phyloP scores from a whole-genome alignment of 2,113 vertebrate genomes.

The Zootoca vivipara region DNA sequence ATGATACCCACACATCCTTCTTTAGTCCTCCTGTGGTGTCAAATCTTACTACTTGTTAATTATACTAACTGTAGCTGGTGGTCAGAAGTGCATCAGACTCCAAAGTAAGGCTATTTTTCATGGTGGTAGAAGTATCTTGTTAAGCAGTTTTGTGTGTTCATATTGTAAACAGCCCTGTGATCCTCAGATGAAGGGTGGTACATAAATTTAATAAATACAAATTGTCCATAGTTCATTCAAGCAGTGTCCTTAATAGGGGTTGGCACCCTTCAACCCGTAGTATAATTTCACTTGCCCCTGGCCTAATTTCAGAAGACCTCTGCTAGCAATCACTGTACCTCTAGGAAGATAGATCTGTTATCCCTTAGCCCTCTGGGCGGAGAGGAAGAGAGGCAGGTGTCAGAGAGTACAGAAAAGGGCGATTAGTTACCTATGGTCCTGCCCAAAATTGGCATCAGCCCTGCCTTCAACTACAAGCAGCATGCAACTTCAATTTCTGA shows the following conservation, averaged over 20 bases:
- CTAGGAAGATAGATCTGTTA: neutral
- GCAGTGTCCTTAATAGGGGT: too few relatives aligned
- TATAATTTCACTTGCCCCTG: neutral
- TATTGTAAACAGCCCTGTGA: too few relatives aligned
- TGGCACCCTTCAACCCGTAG: too few relatives aligned
- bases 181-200: too few relatives aligned
- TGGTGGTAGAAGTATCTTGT: neutral
- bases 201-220: too few relatives aligned
- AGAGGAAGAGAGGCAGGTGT: neutral
- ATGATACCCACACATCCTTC: conserved; percentile 95
- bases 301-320: neutral
- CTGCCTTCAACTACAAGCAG: too few relatives aligned
- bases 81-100: conserved; percentile 96
- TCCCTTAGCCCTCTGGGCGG: neutral
- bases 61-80: conserved; percentile 98
- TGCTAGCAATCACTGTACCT: neutral
- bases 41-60: conserved; percentile 94
- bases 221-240: neutral
- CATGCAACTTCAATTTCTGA: too few relatives aligned
- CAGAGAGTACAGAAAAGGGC: neutral
- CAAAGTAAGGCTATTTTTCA: conserved; percentile 78
- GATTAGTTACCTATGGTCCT: neutral
- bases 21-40: conserved; percentile 97
- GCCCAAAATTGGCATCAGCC: too few relatives aligned
- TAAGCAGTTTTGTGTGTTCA: too few relatives aligned